phyloP scores from a whole-genome alignment of 1,140 invertebrate genomes.

The Plutomurus gul region DNA sequence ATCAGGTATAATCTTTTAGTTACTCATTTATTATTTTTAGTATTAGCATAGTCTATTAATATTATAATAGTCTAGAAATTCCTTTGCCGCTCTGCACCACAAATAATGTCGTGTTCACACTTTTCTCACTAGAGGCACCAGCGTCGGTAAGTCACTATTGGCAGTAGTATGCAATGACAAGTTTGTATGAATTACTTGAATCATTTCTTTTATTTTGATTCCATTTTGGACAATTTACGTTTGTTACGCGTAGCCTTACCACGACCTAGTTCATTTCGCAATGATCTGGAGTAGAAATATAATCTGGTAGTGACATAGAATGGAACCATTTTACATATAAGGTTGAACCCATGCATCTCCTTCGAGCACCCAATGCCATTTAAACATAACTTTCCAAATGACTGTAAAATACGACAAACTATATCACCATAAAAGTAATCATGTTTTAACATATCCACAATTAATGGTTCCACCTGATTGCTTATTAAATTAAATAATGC shows the following conservation, averaged over 20 bases:
- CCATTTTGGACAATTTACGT: background rate
- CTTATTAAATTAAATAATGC: background rate
- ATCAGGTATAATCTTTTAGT: too few relatives aligned
- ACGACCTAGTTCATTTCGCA: background rate
- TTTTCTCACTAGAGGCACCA: too few relatives aligned
- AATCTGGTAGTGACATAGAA: background rate
- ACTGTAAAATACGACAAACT: background rate
- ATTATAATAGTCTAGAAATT: too few relatives aligned
- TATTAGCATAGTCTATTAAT: too few relatives aligned
- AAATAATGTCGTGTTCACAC: too few relatives aligned
- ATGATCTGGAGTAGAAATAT: background rate
- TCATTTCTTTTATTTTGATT: background rate
- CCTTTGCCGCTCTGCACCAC: too few relatives aligned
- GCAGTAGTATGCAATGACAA: too few relatives aligned
- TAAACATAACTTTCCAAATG: background rate
- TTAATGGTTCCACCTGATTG: background rate
- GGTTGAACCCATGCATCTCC: background rate
- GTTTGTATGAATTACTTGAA: too few relatives aligned
- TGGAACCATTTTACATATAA: background rate
- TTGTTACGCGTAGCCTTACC: background rate
- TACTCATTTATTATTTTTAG: too few relatives aligned
- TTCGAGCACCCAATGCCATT: background rate
- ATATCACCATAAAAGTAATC: background rate
- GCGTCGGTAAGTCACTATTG: too few relatives aligned
- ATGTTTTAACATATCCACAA: background rate